These are phyloP conservation scores for Epiblema foenella DNA, from an alignment of 2,888 invertebrate genomes.

Conservation along the genomic window DNA sequence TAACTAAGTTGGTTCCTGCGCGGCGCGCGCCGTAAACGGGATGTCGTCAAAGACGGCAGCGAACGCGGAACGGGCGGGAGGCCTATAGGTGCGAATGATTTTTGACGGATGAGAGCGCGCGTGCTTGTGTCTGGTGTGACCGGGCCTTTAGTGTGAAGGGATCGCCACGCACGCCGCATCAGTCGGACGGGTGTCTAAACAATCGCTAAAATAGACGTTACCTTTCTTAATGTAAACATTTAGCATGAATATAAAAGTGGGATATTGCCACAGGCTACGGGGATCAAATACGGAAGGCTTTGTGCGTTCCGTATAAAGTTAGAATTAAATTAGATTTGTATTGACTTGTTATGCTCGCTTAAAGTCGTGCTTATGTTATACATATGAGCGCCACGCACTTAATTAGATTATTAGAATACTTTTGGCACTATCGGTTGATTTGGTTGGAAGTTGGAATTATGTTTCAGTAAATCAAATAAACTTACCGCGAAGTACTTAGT, in stretches of 20 bases:
- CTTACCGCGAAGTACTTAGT: not conserved
- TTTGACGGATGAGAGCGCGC: no score
- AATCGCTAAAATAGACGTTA: conserved; percentile 65
- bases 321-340: no score
- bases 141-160: conserved; percentile 6
- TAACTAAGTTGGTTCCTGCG: not conserved
- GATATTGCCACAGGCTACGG: not conserved
- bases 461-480: not conserved
- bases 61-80: no score
- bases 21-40: no score
- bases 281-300: not conserved
- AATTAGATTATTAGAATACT: no score
- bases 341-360: no score
- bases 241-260: conserved; percentile 13
- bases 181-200: conserved; percentile 68
- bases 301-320: no score
- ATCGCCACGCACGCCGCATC: conserved; percentile 45
- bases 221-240: conserved; percentile 55
- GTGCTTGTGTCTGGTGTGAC: not conserved
- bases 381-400: no score
- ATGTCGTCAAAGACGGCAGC: no score
- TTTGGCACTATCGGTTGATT: no score
- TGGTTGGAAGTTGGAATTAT: not conserved
- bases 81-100: no score
- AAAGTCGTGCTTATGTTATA: no score